phyloP scores from a whole-genome alignment of 2,113 vertebrate genomes.

The Ameiurus melas region DNA sequence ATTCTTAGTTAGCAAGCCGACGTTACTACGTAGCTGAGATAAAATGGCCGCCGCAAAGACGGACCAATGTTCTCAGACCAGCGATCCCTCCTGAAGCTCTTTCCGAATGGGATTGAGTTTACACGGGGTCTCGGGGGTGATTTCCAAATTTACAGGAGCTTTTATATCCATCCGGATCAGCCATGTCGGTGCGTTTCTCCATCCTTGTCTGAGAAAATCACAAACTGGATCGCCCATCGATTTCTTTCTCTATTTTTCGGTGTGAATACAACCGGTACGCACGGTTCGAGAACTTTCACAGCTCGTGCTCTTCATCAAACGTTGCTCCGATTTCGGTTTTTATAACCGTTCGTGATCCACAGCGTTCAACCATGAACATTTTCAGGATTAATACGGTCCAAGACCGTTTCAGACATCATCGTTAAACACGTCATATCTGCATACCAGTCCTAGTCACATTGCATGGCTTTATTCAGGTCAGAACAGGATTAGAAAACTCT shows the following conservation, averaged over 20 bases:
- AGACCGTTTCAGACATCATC: neutral
- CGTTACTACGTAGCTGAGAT: neutral
- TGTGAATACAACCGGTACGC: neutral
- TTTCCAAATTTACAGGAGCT: neutral
- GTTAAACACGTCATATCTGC: neutral
- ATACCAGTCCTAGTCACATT: conserved; percentile 29
- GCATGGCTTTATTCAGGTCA: conserved; percentile 66
- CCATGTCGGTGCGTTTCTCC: neutral
- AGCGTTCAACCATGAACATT: neutral
- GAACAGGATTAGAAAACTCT: conserved; percentile 63
- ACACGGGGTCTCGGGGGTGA: neutral
- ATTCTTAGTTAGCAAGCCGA: neutral
- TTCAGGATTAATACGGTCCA: neutral
- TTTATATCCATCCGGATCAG: neutral
- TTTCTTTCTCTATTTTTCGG: neutral
- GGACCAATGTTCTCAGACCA: neutral
- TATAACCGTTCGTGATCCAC: neutral
- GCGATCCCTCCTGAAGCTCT: neutral
- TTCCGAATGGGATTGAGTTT: neutral
- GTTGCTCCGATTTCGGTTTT: neutral
- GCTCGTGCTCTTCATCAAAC: neutral
- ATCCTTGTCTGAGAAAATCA: neutral
- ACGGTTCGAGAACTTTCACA: neutral
- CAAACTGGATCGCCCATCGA: neutral
- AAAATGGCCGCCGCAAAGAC: neutral